phyloP scores from a whole-genome alignment of 2,797 vertebrate species.

The Poecile montanus region DNA sequence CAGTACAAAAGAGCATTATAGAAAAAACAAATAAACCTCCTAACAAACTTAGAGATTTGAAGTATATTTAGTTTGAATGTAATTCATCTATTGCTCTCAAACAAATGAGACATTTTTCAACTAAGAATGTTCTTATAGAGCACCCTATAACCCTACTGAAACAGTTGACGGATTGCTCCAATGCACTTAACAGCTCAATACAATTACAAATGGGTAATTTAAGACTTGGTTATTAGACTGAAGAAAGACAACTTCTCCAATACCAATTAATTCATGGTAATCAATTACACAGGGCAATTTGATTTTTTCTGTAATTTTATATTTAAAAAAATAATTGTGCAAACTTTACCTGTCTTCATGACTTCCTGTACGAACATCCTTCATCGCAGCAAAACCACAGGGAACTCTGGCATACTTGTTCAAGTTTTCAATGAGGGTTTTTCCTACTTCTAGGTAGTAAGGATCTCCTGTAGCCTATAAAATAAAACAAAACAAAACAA shows the following conservation, averaged over 20 bases:
- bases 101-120: background rate
- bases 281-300: background rate
- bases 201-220: background rate
- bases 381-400: conserved; percentile 98
- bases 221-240: background rate
- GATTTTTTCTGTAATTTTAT: background rate
- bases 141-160: background rate
- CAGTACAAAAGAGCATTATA: background rate
- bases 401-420: conserved; percentile 98
- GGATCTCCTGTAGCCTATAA: conserved; percentile 93
- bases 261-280: background rate
- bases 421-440: conserved; percentile 96
- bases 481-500: background rate
- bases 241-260: background rate
- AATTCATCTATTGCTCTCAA: background rate
- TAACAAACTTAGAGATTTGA: background rate
- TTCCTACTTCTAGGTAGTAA: conserved; percentile 96
- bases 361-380: conserved; percentile 97
- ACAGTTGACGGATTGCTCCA: background rate
- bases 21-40: background rate
- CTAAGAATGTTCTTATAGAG: background rate
- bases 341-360: conserved; percentile 92
- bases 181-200: background rate
- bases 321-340: background rate
- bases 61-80: background rate